Base-by-base conservation (phyloP, 2,797 vertebrate species). In the Chiroxiphia lanceolata region DNA sequence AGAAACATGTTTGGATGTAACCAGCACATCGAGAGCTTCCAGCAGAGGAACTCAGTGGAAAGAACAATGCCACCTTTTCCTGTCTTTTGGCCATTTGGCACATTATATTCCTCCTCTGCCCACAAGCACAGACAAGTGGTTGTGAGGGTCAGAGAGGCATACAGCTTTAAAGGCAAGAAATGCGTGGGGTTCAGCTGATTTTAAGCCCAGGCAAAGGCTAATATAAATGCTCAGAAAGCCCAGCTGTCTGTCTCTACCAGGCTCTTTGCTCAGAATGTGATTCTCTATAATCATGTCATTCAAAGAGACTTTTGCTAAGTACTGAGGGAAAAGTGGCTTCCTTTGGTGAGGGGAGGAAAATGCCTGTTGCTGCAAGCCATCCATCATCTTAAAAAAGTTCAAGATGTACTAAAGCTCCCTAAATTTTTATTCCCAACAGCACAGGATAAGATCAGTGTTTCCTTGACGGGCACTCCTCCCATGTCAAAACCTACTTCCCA, bases 301-400 rank as follows among this genome's bases (percentile, higher is more conserved):
- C 93, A 93, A 93, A 92, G 67, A 64, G 92, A 90, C 85, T 93
- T 97, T 67, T 90, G 76, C 70, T 89, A 94, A 94, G 90, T 45
- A 94, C 81, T n/a, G 38, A 90, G 89, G 67, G 70, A 91, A 95
- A 96, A 95, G 93, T 84, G 94, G 94, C 87, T 83, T 94, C 95
- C 95, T 93, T 83, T 54, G 79, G 91, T 22, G 91, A 94, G 40
- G 63, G 85, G 63, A 93, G 70, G 80, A 86, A 91, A 90, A 86
- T 25, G 67, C 90, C 87, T 92, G 88, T 92, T 93, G 83, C 91
- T 93, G 74, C 56, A 94, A 94, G 67, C 80, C 56, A 96, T 94
- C 91, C 85, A 93, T 95, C 96, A 96, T 79, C 87, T 82, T 84
- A 21, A 78, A 88, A 64, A 88, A 64, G 57, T 82, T 77, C 86